phyloP scores from a whole-genome alignment of 2,888 invertebrate genomes.

The Ellobium chinense region DNA sequence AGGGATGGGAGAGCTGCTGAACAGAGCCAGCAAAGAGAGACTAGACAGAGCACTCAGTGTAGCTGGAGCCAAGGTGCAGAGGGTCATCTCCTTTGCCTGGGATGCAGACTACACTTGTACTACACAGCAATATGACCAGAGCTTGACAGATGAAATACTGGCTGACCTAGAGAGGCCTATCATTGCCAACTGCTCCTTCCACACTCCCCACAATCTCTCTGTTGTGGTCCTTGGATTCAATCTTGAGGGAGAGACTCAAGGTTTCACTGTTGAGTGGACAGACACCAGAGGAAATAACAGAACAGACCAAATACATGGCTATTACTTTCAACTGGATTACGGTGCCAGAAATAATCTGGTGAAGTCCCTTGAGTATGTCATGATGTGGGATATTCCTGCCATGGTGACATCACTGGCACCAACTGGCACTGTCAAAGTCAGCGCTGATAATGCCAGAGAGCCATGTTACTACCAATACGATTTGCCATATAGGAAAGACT shows the following conservation, averaged over 20 bases:
- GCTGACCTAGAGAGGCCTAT: constrained; percentile 58
- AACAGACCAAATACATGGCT: constrained; percentile 56
- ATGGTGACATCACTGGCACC: constrained; percentile 52
- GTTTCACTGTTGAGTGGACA: constrained; percentile 42
- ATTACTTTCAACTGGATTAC: constrained; percentile 70
- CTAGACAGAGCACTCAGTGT: constrained; percentile 63
- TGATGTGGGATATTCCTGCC: constrained; percentile 66
- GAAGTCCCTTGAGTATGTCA: constrained; percentile 63
- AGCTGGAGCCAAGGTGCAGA: constrained; percentile 60
- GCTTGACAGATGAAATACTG: constrained; percentile 58
- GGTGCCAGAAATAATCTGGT: constrained; percentile 61
- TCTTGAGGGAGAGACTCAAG: constrained; percentile 60
- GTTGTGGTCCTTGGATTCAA: constrained; percentile 70
- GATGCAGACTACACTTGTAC: constrained; percentile 68
- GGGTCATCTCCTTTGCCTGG: constrained; percentile 67
- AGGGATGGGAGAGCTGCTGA: constrained; percentile 56
- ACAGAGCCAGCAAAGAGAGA: constrained; percentile 48
- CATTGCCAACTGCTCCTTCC: constrained; percentile 67
- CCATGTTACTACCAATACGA: constrained; percentile 63
- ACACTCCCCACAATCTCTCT: constrained; percentile 63
- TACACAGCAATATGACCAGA: constrained; percentile 48
- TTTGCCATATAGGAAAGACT: constrained; percentile 34
- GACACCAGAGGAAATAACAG: neutral
- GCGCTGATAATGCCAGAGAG: constrained; percentile 54
- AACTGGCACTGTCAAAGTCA: constrained; percentile 63